These are phyloP conservation scores for Stegostoma tigrinum DNA, from an alignment of 2,113 vertebrate genomes.

Conservation along the genomic window DNA sequence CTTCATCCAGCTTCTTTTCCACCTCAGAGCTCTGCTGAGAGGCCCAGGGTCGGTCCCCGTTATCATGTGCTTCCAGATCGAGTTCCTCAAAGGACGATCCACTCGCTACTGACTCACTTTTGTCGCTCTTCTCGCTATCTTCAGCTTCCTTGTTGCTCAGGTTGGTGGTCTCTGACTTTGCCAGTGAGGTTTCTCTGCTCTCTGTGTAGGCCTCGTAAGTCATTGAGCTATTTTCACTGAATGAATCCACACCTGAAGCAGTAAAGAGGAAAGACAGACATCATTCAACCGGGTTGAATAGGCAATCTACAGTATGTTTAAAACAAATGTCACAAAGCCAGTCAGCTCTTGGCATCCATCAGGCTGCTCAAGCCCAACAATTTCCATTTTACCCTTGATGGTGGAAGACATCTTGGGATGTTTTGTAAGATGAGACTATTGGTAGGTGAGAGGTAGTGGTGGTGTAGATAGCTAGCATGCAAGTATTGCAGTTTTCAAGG, in stretches of 20 bases:
- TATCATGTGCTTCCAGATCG: slow-evolving; percentile 65
- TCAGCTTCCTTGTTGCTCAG: slow-evolving; percentile 58
- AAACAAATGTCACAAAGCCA: neutral
- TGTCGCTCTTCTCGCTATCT: slow-evolving; percentile 55
- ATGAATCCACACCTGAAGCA: slow-evolving; percentile 55
- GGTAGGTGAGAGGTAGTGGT: neutral
- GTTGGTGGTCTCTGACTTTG: slow-evolving; percentile 61
- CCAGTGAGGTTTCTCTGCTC: slow-evolving; percentile 71
- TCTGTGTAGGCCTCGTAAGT: slow-evolving; percentile 69
- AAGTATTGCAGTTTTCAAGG: no score
- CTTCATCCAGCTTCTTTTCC: slow-evolving; percentile 41
- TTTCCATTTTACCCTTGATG: neutral
- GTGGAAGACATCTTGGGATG: neutral
- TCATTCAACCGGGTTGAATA: no score
- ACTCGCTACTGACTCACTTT: slow-evolving; percentile 77
- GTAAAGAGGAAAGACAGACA: fast-evolving
- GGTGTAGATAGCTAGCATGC: no score
- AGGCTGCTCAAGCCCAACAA: neutral
- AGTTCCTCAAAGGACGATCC: slow-evolving; percentile 93
- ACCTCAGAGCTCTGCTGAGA: slow-evolving; percentile 32
- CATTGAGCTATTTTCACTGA: slow-evolving; percentile 65
- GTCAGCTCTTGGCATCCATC: neutral
- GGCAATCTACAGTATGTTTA: no score
- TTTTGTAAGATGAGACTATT: neutral
- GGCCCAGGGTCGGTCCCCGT: slow-evolving; percentile 46